These are phyloP conservation scores for Spodoptera littoralis DNA, from an alignment of 2,888 invertebrate species.

Conservation along the genomic window DNA sequence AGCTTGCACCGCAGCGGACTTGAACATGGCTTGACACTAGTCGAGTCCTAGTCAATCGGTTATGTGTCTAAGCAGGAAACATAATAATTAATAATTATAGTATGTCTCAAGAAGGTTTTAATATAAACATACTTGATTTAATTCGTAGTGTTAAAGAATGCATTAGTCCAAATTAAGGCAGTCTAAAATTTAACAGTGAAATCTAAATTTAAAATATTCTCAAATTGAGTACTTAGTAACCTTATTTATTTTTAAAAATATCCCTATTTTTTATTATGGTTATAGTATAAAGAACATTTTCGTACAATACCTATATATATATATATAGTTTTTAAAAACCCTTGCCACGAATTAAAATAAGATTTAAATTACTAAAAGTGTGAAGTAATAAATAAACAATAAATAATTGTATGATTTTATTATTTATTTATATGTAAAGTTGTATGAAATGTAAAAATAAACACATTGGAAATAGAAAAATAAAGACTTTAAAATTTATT, in stretches of 20 bases:
- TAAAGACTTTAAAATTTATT: constrained; percentile 66
- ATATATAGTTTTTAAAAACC: constrained; percentile 12
- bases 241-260: constrained; percentile 3
- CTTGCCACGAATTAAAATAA: constrained; percentile 31
- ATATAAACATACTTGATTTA: too few species aligned
- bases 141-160: too few species aligned
- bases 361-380: constrained; percentile 37
- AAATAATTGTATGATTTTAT: constrained; percentile 14
- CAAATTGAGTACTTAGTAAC: constrained; percentile 11
- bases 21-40: too few species aligned
- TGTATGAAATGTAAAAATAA: constrained; percentile 71
- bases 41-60: too few species aligned
- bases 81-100: too few species aligned
- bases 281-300: constrained; percentile 16
- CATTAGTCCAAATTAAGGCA: constrained; percentile 3
- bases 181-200: not conserved
- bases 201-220: too few species aligned
- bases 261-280: constrained; percentile 16
- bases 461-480: constrained; percentile 66
- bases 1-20: too few species aligned
- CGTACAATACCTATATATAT: constrained; percentile 1
- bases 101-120: too few species aligned
- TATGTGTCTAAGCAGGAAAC: too few species aligned
- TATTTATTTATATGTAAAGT: constrained; percentile 61
- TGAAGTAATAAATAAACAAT: constrained; percentile 41